Conservation (phyloP, 2,113 vertebrate species). For the Macrotis lagotis region DNA sequence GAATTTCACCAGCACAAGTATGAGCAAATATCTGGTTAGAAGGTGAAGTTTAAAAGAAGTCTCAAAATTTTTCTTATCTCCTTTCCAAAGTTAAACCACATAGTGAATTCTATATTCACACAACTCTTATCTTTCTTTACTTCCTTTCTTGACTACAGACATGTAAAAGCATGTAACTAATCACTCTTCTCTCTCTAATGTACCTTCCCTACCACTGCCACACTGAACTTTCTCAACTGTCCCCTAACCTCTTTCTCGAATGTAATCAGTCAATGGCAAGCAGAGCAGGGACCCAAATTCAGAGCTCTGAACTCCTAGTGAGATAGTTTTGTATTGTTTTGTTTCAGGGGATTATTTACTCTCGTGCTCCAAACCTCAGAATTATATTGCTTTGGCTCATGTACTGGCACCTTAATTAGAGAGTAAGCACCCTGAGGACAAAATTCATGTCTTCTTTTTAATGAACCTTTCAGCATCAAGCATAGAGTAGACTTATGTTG, state of each 20-base stretch:
- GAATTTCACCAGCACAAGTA: background rate
- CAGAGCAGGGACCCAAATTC: background rate
- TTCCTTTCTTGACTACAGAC: background rate
- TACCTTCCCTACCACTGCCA: background rate
- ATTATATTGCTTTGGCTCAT: background rate
- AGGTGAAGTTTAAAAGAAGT: background rate
- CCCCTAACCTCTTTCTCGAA: background rate
- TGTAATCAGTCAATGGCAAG: background rate
- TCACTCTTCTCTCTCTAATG: background rate
- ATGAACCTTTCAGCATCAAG: background rate
- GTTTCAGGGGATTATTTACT: background rate
- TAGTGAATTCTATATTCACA: background rate
- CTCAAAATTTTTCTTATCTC: background rate
- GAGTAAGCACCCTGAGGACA: background rate
- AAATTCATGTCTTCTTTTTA: background rate
- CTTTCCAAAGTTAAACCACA: background rate
- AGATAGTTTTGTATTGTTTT: background rate
- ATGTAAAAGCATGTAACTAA: background rate
- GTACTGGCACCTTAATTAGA: background rate
- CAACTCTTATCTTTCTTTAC: background rate
- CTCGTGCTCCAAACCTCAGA: background rate
- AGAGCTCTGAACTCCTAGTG: background rate
- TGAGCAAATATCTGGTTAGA: background rate
- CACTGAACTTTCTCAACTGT: background rate
- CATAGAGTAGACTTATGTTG: background rate